Percentiles rank a stretch among this genome's conserved stretches.
Conservation (phyloP, 2,113 vertebrate species). For the Triplophysa siluroides region DNA sequence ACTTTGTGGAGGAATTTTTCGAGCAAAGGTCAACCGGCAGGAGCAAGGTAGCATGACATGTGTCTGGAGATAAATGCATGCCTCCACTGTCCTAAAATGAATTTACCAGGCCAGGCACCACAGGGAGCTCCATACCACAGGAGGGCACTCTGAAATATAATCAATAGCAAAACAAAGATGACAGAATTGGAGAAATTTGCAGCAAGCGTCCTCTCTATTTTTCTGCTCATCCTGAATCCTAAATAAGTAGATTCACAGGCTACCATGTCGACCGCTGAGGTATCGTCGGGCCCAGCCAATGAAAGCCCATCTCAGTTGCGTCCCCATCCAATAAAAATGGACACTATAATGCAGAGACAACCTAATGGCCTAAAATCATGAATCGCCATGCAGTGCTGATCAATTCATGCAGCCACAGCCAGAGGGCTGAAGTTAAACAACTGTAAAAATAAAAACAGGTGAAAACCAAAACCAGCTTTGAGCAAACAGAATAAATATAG, state of each 20-base stretch:
- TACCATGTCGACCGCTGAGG: conserved; percentile 47
- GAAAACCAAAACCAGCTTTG: too few species aligned
- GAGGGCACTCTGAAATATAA: conserved; percentile 59
- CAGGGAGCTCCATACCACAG: conserved; percentile 51
- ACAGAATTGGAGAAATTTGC: conserved; percentile 51
- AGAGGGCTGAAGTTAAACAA: not conserved
- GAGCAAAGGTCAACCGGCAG: conserved; percentile 61
- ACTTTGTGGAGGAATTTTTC: conserved; percentile 57
- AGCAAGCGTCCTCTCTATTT: conserved; percentile 25
- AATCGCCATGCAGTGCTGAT: conserved; percentile 48
- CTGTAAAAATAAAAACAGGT: not conserved
- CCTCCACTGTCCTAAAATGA: conserved; percentile 50
- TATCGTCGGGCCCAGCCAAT: conserved; percentile 38
- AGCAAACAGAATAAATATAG: not conserved
- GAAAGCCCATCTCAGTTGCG: conserved; percentile 19
- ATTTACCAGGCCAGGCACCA: conserved; percentile 56
- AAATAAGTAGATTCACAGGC: conserved; percentile 49
- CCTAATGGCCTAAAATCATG: conserved; percentile 41
- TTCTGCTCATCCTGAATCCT: conserved; percentile 26
- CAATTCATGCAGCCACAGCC: conserved; percentile 39
- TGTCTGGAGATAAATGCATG: conserved; percentile 53
- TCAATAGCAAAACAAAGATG: conserved; percentile 61
- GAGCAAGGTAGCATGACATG: conserved; percentile 51
- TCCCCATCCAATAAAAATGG: conserved; percentile 28
- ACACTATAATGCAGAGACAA: conserved; percentile 42